Evolutionary conservation across 1,140 invertebrate species (phyloP), one percentile per base, ranked within the genome.

Genomic region (Penaeus indicus): DNA sequence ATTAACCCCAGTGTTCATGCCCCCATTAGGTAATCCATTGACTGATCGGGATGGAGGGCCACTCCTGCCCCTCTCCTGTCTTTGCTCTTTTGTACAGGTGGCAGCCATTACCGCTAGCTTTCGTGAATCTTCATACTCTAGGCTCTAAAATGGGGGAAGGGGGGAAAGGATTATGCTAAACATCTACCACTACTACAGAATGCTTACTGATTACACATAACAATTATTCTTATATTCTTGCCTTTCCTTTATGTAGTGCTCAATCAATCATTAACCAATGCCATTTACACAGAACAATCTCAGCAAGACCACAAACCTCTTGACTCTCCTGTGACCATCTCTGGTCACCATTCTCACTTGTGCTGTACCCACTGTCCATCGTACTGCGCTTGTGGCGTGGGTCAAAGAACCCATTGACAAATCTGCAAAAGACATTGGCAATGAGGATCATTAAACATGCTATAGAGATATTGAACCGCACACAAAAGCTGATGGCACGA

Each of bases 311-410:
- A 85, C 91, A 92, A 92, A 95, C 94, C 92, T 93, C 93, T 90
- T 90, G 92, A 90, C 95, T 95, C 92, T 97, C 96, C 93, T 97
- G 96, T 47, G 96, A 97, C 97, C 97, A 97, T 91, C 96, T 94
- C 92, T 97, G 97, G 91, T 97, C 96, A 89, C 94, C 94, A 60
- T 95, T 96, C 92, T 97, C 96, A 92, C 93, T 95, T 19, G 96
- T 97, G 93, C 95, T 97, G 92, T 97, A 97, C 1, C 97, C 97
- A 88, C 96, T 97, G 92, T 98, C 97, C n/a, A 96, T 95, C 82
- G 96, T 96, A 92, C 96, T 95, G 42, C 96, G 93, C 91, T 95
- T 96, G 90, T 94, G 94, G 90, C 94, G 88, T 69, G 87, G 92
- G 92, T 92, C 93, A 92, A 86, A 93, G 92, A 89, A 94, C 89